phyloP scores from a whole-genome alignment of 1,140 invertebrate genomes.

The Cyclargus thomasi region DNA sequence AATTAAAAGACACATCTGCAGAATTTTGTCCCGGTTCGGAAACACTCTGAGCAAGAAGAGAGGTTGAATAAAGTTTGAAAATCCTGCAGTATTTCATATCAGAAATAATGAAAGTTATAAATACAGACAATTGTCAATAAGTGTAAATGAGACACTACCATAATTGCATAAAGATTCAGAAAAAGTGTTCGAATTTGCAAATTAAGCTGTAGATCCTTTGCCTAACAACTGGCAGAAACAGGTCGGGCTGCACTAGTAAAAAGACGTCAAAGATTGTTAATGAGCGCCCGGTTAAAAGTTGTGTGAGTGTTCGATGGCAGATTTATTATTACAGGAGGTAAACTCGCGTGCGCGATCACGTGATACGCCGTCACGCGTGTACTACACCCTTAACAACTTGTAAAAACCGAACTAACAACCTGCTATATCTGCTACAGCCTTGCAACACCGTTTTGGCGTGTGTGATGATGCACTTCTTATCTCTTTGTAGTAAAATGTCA shows the following conservation, averaged over 20 bases:
- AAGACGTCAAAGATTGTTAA: slow-evolving; percentile 29
- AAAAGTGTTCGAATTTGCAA: background rate
- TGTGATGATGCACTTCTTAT: no score
- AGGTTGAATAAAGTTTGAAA: no score
- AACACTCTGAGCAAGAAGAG: no score
- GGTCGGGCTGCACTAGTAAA: slow-evolving; percentile 5
- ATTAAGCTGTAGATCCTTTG: background rate
- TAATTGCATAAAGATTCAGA: background rate
- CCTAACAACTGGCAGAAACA: background rate
- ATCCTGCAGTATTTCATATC: no score
- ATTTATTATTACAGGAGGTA: slow-evolving; percentile 55
- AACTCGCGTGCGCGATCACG: slow-evolving; percentile 60
- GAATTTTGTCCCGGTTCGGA: no score
- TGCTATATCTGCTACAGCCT: slow-evolving; percentile 38
- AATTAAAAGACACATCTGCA: no score
- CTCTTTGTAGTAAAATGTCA: no score
- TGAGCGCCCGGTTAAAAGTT: slow-evolving; percentile 27
- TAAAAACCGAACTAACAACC: slow-evolving; percentile 60
- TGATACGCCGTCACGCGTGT: slow-evolving; percentile 69
- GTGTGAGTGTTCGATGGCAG: slow-evolving; percentile 39
- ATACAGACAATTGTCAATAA: no score
- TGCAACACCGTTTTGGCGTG: no score
- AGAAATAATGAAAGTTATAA: no score
- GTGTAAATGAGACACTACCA: no score
- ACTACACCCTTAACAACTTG: slow-evolving; percentile 61